Percentiles rank a stretch among this genome's conserved stretches.
These are phyloP conservation scores for Sabellastarte sp. DNA, from an alignment of 2,888 invertebrate genomes.

Conservation along the genomic window DNA sequence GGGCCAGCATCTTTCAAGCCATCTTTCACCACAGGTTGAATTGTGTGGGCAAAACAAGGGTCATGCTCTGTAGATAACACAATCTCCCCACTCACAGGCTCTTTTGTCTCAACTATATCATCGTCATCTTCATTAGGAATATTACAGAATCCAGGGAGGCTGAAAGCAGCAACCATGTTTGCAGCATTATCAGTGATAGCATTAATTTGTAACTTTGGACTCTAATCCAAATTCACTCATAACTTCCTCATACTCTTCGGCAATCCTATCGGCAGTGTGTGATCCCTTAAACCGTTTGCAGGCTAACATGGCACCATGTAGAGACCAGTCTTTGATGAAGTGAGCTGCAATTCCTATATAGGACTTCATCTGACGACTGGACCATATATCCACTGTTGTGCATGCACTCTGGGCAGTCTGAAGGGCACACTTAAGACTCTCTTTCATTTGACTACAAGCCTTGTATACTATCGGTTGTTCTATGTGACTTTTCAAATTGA, in stretches of 20 bases:
- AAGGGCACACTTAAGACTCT: slow-evolving; percentile 1
- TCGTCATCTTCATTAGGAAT: slow-evolving; percentile 2
- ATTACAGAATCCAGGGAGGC: background rate
- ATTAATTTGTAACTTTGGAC: too few species aligned
- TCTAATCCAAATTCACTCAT: too few species aligned
- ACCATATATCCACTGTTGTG: slow-evolving; percentile 12
- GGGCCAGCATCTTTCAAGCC: too few species aligned
- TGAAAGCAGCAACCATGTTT: too few species aligned
- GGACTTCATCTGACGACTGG: slow-evolving; percentile 8
- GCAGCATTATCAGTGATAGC: too few species aligned
- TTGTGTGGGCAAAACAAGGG: slow-evolving; percentile 7
- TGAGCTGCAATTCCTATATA: slow-evolving; percentile 14
- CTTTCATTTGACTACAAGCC: background rate
- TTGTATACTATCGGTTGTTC: too few species aligned
- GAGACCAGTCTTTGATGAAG: background rate
- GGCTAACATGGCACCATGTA: slow-evolving; percentile 6
- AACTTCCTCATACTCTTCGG: too few species aligned
- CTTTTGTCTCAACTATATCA: background rate
- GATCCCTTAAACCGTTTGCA: slow-evolving; percentile 9
- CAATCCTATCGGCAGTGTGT: slow-evolving; percentile 6
- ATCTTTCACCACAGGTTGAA: slow-evolving; percentile 7
- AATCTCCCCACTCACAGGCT: too few species aligned
- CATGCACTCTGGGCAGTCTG: slow-evolving; percentile 3
- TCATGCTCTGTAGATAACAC: background rate
- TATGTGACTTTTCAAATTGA: too few species aligned